Base-by-base conservation (phyloP, 2,113 vertebrate species). In the Labeo rohita region DNA sequence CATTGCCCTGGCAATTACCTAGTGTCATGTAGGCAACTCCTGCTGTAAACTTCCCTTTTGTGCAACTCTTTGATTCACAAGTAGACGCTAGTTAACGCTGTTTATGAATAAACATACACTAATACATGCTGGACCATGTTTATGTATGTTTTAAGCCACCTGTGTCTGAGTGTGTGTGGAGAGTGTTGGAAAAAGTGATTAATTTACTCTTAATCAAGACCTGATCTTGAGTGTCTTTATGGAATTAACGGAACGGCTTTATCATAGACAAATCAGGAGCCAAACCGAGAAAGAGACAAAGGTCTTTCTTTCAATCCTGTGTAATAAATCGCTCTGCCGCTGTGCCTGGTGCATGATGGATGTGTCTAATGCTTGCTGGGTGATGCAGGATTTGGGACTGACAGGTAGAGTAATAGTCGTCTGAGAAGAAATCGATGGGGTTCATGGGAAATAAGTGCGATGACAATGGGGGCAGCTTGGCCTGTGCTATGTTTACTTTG, bases 391-490 rank as follows among this genome's bases (percentile, higher is more conserved):
- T 68, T 87, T 80, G 47, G 21, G 4, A 3, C 52, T 81, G 85
- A 80, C 80, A 80, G 80, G 68, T 73, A 77, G 81, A 89, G 80
- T 87, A 86, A 89, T 89, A 76, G 81, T 34, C 8, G 1, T 50
- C 36, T 86, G 81, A 47, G 70, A 59, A 73, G 43, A 50, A 68
- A 34, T 54, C 61, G 34, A 72, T 79, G 65, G 34, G 45, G 52
- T 70, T 70, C 80, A 76, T 45, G 68, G 72, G 80, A 77, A 83
- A 59, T 78, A 70, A 84, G 68, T 74, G 43, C 7, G 52, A 43
- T 54, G 81, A 83, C 65, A 82, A 70, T 70, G 28, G 39, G 80
- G 28, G n/a, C 23, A 50, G 80, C 59, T 50, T 34, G 47, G 50
- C 36, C 34, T 83, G 65, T 72, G 66, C 50, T 39, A 52, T 83